Evolutionary conservation across 2,888 invertebrate species (phyloP).

Genomic region (Dasypolia templi): DNA sequence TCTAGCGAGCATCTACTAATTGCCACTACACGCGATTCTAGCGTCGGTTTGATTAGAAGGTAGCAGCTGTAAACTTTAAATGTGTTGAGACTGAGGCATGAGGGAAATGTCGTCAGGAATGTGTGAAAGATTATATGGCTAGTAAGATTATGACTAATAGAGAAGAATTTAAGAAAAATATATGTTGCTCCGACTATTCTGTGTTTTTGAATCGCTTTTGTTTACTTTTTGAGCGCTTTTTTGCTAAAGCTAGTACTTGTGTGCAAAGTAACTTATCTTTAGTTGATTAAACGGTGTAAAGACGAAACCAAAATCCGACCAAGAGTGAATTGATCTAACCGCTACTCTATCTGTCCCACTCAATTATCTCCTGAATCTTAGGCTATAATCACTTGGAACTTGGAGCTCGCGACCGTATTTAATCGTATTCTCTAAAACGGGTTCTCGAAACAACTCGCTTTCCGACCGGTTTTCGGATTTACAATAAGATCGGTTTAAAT

Average conservation of each 20-base stretch:
- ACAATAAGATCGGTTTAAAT: slow-evolving; percentile 42
- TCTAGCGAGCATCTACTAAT: not conserved
- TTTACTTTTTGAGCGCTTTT: slow-evolving; percentile 5
- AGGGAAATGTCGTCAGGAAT: not conserved
- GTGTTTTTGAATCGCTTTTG: slow-evolving; percentile 15
- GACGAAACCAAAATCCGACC: slow-evolving; percentile 37
- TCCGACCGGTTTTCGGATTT: slow-evolving; percentile 56
- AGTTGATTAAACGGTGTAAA: slow-evolving; percentile 33
- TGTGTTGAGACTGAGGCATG: not conserved
- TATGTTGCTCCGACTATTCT: too few species aligned
- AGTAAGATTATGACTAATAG: too few species aligned
- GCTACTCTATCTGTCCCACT: slow-evolving; percentile 62
- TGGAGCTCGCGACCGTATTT: slow-evolving; percentile 51
- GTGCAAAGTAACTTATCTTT: slow-evolving; percentile 13
- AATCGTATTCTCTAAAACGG: slow-evolving; percentile 63
- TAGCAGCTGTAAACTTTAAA: slow-evolving; percentile 2
- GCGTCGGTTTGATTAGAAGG: not conserved
- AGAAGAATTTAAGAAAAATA: too few species aligned
- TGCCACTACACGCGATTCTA: not conserved
- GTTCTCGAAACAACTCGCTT: slow-evolving; percentile 59
- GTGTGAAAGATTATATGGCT: too few species aligned
- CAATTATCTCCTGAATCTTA: slow-evolving; percentile 56
- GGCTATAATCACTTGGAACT: slow-evolving; percentile 56
- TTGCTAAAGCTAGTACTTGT: not conserved
- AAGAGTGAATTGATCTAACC: slow-evolving; percentile 51